Conservation (phyloP, 2,888 invertebrate species). For the Chrysomela aeneicollis region DNA sequence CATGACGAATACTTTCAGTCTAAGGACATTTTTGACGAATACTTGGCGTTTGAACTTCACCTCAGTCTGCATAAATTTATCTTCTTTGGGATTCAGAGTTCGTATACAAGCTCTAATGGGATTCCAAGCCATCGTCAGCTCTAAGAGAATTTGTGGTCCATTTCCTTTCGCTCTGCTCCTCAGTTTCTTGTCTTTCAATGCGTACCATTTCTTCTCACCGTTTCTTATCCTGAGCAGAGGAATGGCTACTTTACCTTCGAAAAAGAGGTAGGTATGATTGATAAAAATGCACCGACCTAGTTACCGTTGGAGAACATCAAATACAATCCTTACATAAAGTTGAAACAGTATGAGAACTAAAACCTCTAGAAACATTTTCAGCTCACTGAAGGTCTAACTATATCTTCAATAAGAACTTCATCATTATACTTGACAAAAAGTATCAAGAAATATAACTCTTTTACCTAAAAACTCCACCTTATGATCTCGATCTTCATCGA, state of each 20-base stretch:
- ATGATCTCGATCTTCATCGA: constrained; percentile 97
- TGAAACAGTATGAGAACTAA: background rate
- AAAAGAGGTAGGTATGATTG: background rate
- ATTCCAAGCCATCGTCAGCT: constrained; percentile 93
- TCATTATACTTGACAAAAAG: too few relatives aligned
- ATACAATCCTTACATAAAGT: too few relatives aligned
- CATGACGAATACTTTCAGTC: constrained; percentile 89
- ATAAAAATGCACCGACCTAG: too few relatives aligned
- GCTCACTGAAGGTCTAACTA: too few relatives aligned
- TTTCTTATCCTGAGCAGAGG: constrained; percentile 79
- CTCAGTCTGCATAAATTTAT: constrained; percentile 94
- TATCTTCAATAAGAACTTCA: too few relatives aligned
- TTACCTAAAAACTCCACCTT: constrained; percentile 97
- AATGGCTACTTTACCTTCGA: constrained; percentile 64
- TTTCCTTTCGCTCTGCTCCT: constrained; percentile 90
- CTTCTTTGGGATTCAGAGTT: constrained; percentile 93
- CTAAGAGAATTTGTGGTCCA: constrained; percentile 87
- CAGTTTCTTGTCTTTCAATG: constrained; percentile 94
- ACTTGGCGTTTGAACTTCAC: constrained; percentile 94
- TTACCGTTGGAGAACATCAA: background rate
- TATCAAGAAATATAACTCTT: constrained; percentile 34
- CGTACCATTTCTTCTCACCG: constrained; percentile 95
- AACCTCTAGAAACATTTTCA: too few relatives aligned
- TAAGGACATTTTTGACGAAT: constrained; percentile 91
- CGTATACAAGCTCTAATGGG: constrained; percentile 90